Percentiles rank a stretch among this genome's conserved stretches.
Evolutionary conservation across 2,797 vertebrate genomes (phyloP).

Genomic region (Oreochromis grahami): DNA sequence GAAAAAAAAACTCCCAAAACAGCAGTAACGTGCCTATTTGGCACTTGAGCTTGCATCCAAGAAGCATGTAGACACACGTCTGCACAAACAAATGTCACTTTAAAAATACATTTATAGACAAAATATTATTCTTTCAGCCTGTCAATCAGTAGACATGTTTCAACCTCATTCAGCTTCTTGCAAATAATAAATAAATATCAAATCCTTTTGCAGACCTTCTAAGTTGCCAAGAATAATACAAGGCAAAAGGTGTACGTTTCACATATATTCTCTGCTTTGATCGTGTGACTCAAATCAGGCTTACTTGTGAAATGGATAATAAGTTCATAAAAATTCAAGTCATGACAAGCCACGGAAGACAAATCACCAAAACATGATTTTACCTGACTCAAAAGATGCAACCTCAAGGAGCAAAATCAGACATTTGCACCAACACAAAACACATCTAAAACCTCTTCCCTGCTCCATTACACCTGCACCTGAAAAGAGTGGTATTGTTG

Average conservation of each 20-base stretch:
- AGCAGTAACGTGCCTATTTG: constrained; percentile 50
- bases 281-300: constrained; percentile 14
- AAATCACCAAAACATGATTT: constrained; percentile 19
- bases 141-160: not conserved
- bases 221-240: not conserved
- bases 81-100: not conserved
- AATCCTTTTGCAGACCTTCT: not conserved
- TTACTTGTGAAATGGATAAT: constrained; percentile 16
- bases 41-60: constrained; percentile 1
- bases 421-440: not conserved
- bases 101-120: not conserved
- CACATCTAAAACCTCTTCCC: not conserved
- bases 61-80: not conserved
- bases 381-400: not conserved
- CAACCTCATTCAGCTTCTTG: not conserved
- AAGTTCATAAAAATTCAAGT: constrained; percentile 20
- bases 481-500: constrained; percentile 51
- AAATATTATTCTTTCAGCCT: not conserved
- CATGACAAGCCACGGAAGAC: not conserved
- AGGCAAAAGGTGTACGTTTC: not conserved
- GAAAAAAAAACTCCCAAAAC: constrained; percentile 17
- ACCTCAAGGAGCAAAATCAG: not conserved
- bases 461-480: constrained; percentile 48
- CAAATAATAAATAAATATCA: not conserved
- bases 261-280: constrained; percentile 1